These are phyloP conservation scores for Spialia ferax DNA, from an alignment of 2,888 invertebrate species.

Conservation along the genomic window DNA sequence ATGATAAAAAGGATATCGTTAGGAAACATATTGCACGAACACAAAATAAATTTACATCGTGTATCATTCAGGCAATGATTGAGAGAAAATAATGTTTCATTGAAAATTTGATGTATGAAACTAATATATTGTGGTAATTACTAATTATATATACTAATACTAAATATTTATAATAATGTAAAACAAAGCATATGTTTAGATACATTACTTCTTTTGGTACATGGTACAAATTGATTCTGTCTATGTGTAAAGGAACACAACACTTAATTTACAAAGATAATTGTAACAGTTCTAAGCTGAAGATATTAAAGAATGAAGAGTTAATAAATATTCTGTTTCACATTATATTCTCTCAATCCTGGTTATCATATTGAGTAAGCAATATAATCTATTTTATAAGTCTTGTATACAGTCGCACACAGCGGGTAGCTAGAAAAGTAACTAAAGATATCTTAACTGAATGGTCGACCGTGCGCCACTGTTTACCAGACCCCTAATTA, in stretches of 20 bases:
- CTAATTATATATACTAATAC: no score
- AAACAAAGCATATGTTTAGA: no score
- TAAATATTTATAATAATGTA: no score
- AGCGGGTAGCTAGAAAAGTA: neutral
- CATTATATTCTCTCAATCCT: conserved; percentile 4
- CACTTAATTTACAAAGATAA: no score
- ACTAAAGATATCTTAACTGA: neutral
- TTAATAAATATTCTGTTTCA: neutral
- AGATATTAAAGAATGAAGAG: no score
- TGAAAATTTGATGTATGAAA: neutral
- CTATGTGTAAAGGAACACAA: no score
- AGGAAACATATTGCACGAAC: conserved; percentile 41
- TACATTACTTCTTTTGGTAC: no score
- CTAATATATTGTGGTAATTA: no score
- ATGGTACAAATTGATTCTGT: no score
- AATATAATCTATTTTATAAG: neutral
- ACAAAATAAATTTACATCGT: conserved; percentile 36
- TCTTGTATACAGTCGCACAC: neutral
- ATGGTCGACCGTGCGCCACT: neutral
- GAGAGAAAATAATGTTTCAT: conserved; percentile 7
- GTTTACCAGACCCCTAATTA: neutral
- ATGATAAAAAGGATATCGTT: conserved; percentile 8
- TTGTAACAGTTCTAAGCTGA: no score
- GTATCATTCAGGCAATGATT: neutral
- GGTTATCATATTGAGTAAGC: conserved; percentile 1